Evolutionary conservation across 2,113 vertebrate genomes (phyloP), one percentile per base, ranked within the genome.

Genomic region (Ploceus nigricollis): DNA sequence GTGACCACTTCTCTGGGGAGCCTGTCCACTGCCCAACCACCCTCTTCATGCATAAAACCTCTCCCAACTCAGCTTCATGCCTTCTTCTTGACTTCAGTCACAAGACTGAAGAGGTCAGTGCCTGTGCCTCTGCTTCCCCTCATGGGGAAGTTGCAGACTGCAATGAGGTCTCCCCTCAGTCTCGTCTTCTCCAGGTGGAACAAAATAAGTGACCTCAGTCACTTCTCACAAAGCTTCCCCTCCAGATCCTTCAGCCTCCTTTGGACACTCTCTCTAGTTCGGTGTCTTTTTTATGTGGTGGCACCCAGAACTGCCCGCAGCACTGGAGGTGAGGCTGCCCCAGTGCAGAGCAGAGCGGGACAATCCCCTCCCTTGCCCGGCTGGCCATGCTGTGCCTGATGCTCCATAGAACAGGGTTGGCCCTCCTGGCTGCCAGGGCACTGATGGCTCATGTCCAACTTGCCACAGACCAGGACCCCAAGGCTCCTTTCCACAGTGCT

Each of bases 401-500:
- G 57, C 17, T 8, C 39, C 39, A n/a, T 76, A 50, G 35, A 58
- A 64, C 58, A 72, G 4, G 3, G 2, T 1, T 72, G 85, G 35
- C 58, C 30, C 44, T 51, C 51, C 58, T 65, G 51, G 68, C 58
- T 81, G 51, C 58, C 50, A 33, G 76, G 66, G 50, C 50, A 37
- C 50, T 71, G 57, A 65, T 88, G 57, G 1, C 6, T 31, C 35
- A 1, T 22, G 22, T 56, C 0, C 50, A 72, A 1, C 7, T 37
- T 13, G 31, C 0, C 50, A 42, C 2, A 0, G 6, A 35, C 18
- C 50, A 65, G 58, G 25, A 50, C 10, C 4, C 28, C 9, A n/a
- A 56, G 56, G 14, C 25, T 7, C 20, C 14, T 56, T 71, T 71
- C 2, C 0, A 0, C 4, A 8, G 47, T 0, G 0, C 11, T 56